A percentile compares a stretch with the other conserved stretches of the same genome.
Conservation (phyloP, 2,888 invertebrate genomes). For the Macaria notata region DNA sequence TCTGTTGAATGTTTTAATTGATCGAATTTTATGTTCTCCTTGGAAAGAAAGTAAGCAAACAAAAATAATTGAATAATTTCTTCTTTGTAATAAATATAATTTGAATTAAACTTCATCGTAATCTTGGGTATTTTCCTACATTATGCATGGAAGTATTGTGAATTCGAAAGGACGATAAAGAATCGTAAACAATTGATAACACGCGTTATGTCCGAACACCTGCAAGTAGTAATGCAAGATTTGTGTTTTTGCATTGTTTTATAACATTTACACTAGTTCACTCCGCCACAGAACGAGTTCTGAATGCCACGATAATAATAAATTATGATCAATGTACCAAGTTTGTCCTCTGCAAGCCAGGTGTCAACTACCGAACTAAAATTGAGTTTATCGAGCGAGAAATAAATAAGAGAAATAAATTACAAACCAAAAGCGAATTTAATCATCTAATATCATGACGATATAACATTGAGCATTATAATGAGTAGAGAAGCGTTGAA, state of each 20-base stretch:
- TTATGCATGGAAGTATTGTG: slow-evolving; percentile 1
- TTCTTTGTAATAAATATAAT: too few relatives aligned
- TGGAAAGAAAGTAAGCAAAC: slow-evolving; percentile 6
- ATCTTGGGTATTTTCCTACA: slow-evolving; percentile 2
- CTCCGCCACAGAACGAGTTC: slow-evolving; percentile 5
- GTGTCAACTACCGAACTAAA: slow-evolving; percentile 24
- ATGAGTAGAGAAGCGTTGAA: slow-evolving; percentile 71
- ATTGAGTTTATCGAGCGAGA: slow-evolving; percentile 31
- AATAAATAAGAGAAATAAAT: slow-evolving; percentile 65
- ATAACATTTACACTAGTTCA: slow-evolving; percentile 1
- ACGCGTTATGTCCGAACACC: slow-evolving; percentile 13
- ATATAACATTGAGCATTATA: slow-evolving; percentile 77
- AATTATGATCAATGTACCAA: slow-evolving; percentile 17
- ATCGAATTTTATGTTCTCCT: slow-evolving; percentile 7
- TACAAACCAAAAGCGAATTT: slow-evolving; percentile 59
- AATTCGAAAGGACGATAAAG: slow-evolving; percentile 5
- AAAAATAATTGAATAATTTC: not conserved
- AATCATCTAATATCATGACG: slow-evolving; percentile 76
- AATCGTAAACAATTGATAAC: slow-evolving; percentile 14
- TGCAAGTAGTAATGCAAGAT: slow-evolving; percentile 3
- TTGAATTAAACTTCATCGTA: not conserved
- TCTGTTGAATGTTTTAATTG: slow-evolving; percentile 48
- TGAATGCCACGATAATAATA: slow-evolving; percentile 25
- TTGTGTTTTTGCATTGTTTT: slow-evolving; percentile 11
- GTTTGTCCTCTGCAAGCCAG: slow-evolving; percentile 7